A percentile compares a stretch with the other conserved stretches of the same genome.
phyloP scores from a whole-genome alignment of 2,888 invertebrate species.

The Aproaerema taeniolella region DNA sequence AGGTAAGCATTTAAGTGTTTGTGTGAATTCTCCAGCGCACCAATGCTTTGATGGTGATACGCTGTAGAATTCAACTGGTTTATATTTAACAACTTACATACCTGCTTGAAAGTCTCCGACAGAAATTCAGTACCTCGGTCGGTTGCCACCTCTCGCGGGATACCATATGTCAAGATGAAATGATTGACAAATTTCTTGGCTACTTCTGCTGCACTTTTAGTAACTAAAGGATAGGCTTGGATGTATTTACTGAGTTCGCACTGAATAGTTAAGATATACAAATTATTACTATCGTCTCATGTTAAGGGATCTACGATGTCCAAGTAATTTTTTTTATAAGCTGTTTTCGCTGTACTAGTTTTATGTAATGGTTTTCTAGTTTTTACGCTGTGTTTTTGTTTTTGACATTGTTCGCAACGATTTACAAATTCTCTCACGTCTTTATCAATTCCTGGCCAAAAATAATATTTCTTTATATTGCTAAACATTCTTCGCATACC shows the following conservation, averaged over 20 bases:
- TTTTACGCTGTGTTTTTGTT: conserved; percentile 12
- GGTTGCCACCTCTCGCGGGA: conserved; percentile 17
- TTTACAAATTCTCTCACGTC: conserved; percentile 18
- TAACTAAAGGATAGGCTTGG: conserved; percentile 14
- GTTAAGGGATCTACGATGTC: conserved; percentile 12
- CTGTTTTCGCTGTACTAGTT: conserved; percentile 13
- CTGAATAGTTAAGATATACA: conserved; percentile 10
- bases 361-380: conserved; percentile 12
- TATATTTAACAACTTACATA: conserved; percentile 20
- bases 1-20: conserved; percentile 14
- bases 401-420: conserved; percentile 16
- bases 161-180: conserved; percentile 17
- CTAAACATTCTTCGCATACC: conserved; percentile 21
- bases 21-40: conserved; percentile 15
- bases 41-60: conserved; percentile 17
- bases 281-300: conserved; percentile 6
- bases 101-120: conserved; percentile 16
- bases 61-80: conserved; percentile 18
- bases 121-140: conserved; percentile 18
- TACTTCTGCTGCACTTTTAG: conserved; percentile 12
- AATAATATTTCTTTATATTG: conserved; percentile 22
- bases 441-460: conserved; percentile 18
- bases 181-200: conserved; percentile 16
- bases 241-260: conserved; percentile 13
- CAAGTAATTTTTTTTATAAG: conserved; percentile 14